A percentile compares a stretch with the other conserved stretches of the same genome.
These are phyloP conservation scores for Thumatha senex DNA, from an alignment of 2,888 invertebrate species.

Conservation along the genomic window DNA sequence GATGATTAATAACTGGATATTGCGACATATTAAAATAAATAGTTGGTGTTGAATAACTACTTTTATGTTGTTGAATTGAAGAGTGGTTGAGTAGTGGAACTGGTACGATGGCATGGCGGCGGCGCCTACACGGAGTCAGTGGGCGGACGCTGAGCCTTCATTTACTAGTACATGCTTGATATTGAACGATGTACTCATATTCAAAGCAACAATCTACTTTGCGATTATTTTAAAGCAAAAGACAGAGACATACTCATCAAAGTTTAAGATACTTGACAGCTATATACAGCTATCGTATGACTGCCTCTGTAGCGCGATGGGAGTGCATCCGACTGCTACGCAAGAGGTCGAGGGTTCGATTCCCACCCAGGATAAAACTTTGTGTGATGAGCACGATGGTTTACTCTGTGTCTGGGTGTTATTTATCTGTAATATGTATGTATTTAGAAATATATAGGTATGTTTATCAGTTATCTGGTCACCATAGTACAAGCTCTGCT, in stretches of 20 bases:
- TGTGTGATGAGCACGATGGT: too few relatives aligned
- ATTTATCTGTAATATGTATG: too few relatives aligned
- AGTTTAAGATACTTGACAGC: too few relatives aligned
- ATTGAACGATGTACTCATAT: conserved; percentile 38
- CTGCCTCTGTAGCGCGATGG: too few relatives aligned
- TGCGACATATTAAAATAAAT: conserved; percentile 51
- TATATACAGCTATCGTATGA: too few relatives aligned
- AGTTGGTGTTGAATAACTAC: conserved; percentile 45
- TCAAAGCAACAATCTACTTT: conserved; percentile 22
- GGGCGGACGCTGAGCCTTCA: conserved; percentile 43
- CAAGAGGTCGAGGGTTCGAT: too few relatives aligned
- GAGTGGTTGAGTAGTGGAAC: conserved; percentile 17
- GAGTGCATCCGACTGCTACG: too few relatives aligned
- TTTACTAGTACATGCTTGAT: conserved; percentile 32
- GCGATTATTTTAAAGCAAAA: neutral
- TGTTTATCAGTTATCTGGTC: too few relatives aligned
- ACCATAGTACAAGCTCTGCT: too few relatives aligned
- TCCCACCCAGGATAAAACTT: too few relatives aligned
- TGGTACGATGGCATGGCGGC: conserved; percentile 6
- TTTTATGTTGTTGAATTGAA: conserved; percentile 28
- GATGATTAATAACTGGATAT: neutral
- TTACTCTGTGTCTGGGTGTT: too few relatives aligned
- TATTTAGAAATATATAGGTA: too few relatives aligned
- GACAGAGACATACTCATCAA: neutral
- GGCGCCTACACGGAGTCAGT: conserved; percentile 42